Percentiles rank a stretch among this genome's conserved stretches.
Evolutionary conservation across 2,113 vertebrate species (phyloP).

Genomic region (Sander vitreus): DNA sequence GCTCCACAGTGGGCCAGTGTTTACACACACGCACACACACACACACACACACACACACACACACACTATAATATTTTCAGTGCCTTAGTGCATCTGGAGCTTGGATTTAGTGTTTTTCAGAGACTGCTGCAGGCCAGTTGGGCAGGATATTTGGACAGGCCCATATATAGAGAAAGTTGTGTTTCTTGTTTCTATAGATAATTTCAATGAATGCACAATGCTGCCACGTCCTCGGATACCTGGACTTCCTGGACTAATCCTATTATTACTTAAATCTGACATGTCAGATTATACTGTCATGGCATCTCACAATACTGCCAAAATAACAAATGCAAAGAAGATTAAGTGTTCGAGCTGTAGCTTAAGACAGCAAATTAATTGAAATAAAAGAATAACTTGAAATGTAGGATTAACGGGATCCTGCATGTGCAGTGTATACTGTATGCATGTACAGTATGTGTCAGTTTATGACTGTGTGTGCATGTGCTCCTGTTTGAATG

Average conservation of each 20-base stretch:
- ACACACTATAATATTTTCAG: not conserved
- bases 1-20: not conserved
- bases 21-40: no score
- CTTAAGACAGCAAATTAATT: conserved; percentile 13
- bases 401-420: not conserved
- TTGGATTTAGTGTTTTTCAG: conserved; percentile 15
- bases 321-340: conserved; percentile 25
- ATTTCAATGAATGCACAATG: not conserved
- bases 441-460: not conserved
- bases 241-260: conserved; percentile 17
- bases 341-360: conserved; percentile 6
- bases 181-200: not conserved
- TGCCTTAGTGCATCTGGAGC: not conserved
- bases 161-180: not conserved
- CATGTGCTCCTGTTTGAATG: not conserved
- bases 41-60: no score
- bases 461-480: not conserved
- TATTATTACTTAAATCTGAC: conserved; percentile 42
- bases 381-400: conserved; percentile 8
- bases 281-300: conserved; percentile 42
- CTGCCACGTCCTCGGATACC: conserved; percentile 22
- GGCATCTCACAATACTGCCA: conserved; percentile 3
- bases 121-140: not conserved
- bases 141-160: not conserved
- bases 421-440: not conserved